Evolutionary conservation across 2,113 vertebrate species (phyloP), one percentile per base, ranked within the genome.

Genomic region (Aspiorhynchus laticeps): DNA sequence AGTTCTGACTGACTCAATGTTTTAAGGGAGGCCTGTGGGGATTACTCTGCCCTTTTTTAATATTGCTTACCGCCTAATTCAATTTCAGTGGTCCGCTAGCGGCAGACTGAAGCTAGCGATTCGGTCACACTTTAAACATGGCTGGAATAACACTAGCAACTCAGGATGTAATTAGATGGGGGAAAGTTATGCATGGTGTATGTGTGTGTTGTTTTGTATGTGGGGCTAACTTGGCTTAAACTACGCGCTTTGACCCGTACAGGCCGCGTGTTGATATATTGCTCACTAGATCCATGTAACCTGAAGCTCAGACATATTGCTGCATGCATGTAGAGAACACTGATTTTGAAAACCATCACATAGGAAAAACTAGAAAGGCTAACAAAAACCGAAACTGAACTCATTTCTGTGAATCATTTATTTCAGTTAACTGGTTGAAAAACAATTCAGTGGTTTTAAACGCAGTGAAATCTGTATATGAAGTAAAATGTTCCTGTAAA

Each of bases 31-130:
- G 36, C 84, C 87, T 65, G 24, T 83, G 43, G 86, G 78, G 83
- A 88, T 90, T 74, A 56, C 51, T 41, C 28, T 83, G 73, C 65
- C 78, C 79, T 85, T 75, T 86, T 89, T 61, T 87, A 82, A 87
- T 88, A 80, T 81, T 85, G 61, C 80, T 88, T 88, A 83, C 87
- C 78, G 84, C 43, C 80, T 79, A 51, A 86, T 88, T 88, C 77
- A 86, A 88, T 86, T 88, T 78, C 41, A 43, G n/a, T 75, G 67
- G 59, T 61, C 46, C 21, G 6, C 83, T 74, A 46, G 80, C 8
- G 36, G 61, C 81, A 24, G 63, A 31, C 43, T 53, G 81, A 71
- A 51, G 5, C 11, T 21, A 36, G 65, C 5, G 43, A 24, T 69
- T 33, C 41, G 4, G 81, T 83, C 81, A 83, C 63, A 71, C 63